phyloP scores from a whole-genome alignment of 1,140 invertebrate species.

The Conopomorpha cramerella region DNA sequence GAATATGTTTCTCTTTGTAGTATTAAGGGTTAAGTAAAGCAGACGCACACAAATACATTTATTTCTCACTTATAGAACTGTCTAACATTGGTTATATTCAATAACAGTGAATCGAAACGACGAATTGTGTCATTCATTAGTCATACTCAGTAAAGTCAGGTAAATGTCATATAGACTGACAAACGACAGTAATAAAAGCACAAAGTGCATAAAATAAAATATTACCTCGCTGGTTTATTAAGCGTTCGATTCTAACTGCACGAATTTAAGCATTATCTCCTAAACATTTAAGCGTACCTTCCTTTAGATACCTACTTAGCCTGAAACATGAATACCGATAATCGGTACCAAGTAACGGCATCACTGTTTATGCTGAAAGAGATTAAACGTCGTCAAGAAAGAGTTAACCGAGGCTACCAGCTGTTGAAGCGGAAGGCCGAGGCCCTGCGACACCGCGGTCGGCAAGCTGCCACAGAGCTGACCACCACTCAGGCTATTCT shows the following conservation, averaged over 20 bases:
- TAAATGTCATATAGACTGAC: too few relatives aligned
- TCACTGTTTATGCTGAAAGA: slow-evolving; percentile 45
- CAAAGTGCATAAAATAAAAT: background rate
- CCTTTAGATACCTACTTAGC: background rate
- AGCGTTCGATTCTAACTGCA: background rate
- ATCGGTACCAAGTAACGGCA: slow-evolving; percentile 40
- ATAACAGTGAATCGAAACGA: too few relatives aligned
- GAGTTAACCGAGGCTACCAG: slow-evolving; percentile 97
- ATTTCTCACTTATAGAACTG: too few relatives aligned
- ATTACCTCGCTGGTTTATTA: background rate
- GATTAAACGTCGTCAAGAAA: slow-evolving; percentile 88
- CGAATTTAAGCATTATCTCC: background rate
- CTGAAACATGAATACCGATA: slow-evolving; percentile 33
- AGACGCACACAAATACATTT: too few relatives aligned
- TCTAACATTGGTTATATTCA: too few relatives aligned
- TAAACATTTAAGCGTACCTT: slow-evolving; percentile 1
- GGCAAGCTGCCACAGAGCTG: slow-evolving; percentile 76
- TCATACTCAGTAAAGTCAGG: too few relatives aligned
- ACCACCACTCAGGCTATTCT: slow-evolving; percentile 95
- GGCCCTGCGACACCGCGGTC: slow-evolving; percentile 94
- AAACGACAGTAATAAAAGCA: too few relatives aligned
- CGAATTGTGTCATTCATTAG: too few relatives aligned
- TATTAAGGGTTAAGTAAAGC: too few relatives aligned
- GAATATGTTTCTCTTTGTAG: too few relatives aligned
- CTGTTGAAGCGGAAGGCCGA: slow-evolving; percentile 99